phyloP scores from a whole-genome alignment of 2,797 vertebrate species.

The Poeciliopsis gracilis region DNA sequence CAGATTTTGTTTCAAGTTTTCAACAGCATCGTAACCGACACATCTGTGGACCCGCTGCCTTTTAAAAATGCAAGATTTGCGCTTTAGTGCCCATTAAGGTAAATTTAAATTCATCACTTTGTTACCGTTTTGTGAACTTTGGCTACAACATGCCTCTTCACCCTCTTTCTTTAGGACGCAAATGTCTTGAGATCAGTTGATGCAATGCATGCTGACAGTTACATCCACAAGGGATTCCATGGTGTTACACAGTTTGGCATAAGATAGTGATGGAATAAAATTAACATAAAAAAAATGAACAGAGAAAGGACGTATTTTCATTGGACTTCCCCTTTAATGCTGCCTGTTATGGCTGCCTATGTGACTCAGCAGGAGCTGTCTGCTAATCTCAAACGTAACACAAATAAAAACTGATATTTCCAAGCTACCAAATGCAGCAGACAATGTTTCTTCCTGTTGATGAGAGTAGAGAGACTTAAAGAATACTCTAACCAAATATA shows the following conservation, averaged over 20 bases:
- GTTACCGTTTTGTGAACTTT: slow-evolving; percentile 26
- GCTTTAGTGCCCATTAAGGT: slow-evolving; percentile 30
- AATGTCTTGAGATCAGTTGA: slow-evolving; percentile 24
- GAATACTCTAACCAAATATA: neutral
- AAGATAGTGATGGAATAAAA: slow-evolving; percentile 7
- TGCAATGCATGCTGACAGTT: neutral
- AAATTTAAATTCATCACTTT: slow-evolving; percentile 44
- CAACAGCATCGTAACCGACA: slow-evolving; percentile 22
- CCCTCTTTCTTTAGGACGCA: slow-evolving; percentile 34
- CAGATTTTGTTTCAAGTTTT: slow-evolving; percentile 11
- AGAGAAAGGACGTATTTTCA: neutral
- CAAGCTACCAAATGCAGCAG: neutral
- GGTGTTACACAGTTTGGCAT: slow-evolving; percentile 1
- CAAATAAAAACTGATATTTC: neutral
- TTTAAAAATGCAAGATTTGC: slow-evolving; percentile 47
- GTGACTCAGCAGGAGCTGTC: neutral
- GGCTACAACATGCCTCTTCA: neutral
- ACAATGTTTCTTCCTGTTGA: neutral
- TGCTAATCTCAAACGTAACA: neutral
- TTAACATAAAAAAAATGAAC: slow-evolving; percentile 7
- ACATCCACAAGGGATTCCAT: slow-evolving; percentile 8
- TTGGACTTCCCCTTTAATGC: neutral
- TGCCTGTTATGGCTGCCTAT: neutral
- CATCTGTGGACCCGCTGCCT: slow-evolving; percentile 9
- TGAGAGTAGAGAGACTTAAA: neutral